A percentile compares a stretch with the other conserved stretches of the same genome.
Evolutionary conservation across 2,113 vertebrate genomes (phyloP).

Genomic region (Potamarius usumacintae): DNA sequence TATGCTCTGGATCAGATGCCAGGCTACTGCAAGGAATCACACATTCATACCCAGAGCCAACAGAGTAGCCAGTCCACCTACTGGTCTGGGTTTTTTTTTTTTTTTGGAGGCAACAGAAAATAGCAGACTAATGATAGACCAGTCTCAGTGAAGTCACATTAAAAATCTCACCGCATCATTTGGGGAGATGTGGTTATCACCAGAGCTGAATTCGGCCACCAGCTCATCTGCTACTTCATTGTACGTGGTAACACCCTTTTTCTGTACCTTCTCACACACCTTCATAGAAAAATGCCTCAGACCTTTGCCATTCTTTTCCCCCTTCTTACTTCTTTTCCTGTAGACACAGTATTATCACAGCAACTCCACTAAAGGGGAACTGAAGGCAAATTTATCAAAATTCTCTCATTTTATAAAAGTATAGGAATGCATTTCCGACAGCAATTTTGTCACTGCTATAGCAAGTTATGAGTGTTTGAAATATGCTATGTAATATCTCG

Average conservation of each 20-base stretch:
- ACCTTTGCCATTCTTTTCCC: conserved; percentile 98
- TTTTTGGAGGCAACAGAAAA: background rate
- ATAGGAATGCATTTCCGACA: too few species aligned
- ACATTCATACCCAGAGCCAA: background rate
- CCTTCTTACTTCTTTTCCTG: conserved; percentile 94
- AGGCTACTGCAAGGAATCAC: background rate
- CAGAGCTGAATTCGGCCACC: conserved; percentile 95
- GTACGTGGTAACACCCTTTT: conserved; percentile 96
- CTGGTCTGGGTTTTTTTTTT: background rate
- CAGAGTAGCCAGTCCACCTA: background rate
- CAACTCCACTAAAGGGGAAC: too few species aligned
- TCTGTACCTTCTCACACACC: conserved; percentile 98
- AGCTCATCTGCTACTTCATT: conserved; percentile 98
- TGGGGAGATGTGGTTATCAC: conserved; percentile 93
- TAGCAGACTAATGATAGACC: background rate
- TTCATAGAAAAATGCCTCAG: conserved; percentile 99
- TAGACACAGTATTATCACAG: conserved; percentile 36
- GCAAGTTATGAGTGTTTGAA: too few species aligned
- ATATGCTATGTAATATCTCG: too few species aligned
- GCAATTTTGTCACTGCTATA: too few species aligned
- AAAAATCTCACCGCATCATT: conserved; percentile 85
- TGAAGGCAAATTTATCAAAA: too few species aligned
- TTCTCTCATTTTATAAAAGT: too few species aligned
- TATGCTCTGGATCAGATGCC: background rate
- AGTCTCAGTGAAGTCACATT: background rate